Percentiles rank a stretch among this genome's conserved stretches.
phyloP scores from a whole-genome alignment of 2,888 invertebrate species.

The Miltochrista miniata region DNA sequence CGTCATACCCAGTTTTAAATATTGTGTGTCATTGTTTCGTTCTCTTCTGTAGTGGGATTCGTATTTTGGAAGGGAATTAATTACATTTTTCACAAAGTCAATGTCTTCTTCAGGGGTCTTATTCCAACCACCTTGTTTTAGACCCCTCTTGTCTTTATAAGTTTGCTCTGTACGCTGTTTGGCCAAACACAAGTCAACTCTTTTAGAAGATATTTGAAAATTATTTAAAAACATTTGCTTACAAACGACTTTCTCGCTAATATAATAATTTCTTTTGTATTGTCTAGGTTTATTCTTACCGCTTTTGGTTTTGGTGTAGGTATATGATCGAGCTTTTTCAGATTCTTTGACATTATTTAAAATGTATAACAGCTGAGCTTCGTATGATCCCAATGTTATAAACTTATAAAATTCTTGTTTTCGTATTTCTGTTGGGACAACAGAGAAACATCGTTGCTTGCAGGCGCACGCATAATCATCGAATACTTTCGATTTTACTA shows the following conservation, averaged over 20 bases:
- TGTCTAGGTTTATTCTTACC: constrained; percentile 15
- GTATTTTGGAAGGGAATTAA: constrained; percentile 16
- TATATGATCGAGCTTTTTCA: constrained; percentile 12
- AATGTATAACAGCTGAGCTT: constrained; percentile 20
- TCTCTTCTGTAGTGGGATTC: constrained; percentile 19
- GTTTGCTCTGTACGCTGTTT: constrained; percentile 12
- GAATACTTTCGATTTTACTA: constrained; percentile 15
- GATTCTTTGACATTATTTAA: constrained; percentile 13
- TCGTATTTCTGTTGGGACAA: constrained; percentile 14
- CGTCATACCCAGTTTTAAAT: neutral
- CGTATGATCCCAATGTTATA: constrained; percentile 18
- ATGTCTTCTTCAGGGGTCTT: constrained; percentile 17
- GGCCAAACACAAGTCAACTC: constrained; percentile 3
- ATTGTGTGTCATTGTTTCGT: constrained; percentile 9
- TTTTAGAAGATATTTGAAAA: constrained; percentile 18
- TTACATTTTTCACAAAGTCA: constrained; percentile 17
- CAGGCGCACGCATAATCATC: constrained; percentile 10
- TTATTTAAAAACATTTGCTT: constrained; percentile 14
- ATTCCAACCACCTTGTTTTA: constrained; percentile 16
- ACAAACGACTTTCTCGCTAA: constrained; percentile 13
- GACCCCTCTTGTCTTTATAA: constrained; percentile 17
- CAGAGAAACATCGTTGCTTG: constrained; percentile 4
- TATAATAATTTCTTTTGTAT: constrained; percentile 12
- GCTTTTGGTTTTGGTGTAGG: constrained; percentile 6
- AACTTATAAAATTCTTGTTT: constrained; percentile 20